phyloP scores from a whole-genome alignment of 2,113 vertebrate species.

The Crocuta crocuta region DNA sequence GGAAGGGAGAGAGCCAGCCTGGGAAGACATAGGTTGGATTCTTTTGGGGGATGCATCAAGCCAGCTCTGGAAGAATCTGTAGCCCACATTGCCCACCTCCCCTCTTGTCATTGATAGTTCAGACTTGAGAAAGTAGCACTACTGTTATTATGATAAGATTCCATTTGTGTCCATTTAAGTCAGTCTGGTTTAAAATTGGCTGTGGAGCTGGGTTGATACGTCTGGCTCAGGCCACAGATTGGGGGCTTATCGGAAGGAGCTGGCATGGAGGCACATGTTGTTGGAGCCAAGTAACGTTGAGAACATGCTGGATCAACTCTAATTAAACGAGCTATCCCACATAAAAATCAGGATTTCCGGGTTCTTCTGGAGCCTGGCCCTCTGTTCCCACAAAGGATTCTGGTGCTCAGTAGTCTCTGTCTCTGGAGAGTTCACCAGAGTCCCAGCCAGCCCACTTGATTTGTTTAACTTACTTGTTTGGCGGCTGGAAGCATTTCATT shows the following conservation, averaged over 20 bases:
- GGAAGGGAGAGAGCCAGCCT: background rate
- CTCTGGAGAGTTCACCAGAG: background rate
- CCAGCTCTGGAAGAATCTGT: background rate
- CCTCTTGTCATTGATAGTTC: background rate
- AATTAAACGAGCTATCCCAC: background rate
- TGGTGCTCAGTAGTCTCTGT: background rate
- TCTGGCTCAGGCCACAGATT: background rate
- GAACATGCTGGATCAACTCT: background rate
- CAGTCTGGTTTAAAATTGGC: background rate
- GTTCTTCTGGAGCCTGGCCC: background rate
- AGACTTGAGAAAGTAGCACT: background rate
- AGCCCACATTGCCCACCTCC: rapidly evolving
- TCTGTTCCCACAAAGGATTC: background rate
- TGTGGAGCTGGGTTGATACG: background rate
- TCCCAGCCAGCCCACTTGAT: background rate
- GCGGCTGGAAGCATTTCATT: background rate
- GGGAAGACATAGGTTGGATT: background rate
- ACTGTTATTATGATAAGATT: background rate
- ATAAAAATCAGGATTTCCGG: background rate
- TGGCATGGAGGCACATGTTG: background rate
- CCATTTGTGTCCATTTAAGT: background rate
- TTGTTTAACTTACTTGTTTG: background rate
- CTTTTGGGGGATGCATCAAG: rapidly evolving
- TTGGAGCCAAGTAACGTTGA: background rate
- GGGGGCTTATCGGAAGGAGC: background rate